These are phyloP conservation scores for Drosophila punjabiensis DNA, from an alignment of 1,140 invertebrate species.

Conservation along the genomic window DNA sequence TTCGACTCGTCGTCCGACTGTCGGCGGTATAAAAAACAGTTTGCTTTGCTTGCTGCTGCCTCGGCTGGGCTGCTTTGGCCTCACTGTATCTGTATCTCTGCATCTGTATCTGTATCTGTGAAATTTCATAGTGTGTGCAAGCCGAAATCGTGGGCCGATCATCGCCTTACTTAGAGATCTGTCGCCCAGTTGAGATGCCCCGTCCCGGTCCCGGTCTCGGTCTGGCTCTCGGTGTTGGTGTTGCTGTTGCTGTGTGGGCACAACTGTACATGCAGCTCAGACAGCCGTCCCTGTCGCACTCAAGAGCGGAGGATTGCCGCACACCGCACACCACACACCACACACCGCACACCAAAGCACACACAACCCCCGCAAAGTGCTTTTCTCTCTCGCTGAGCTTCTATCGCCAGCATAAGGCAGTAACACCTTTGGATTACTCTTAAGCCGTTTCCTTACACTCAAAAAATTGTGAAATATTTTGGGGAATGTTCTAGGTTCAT, in stretches of 20 bases:
- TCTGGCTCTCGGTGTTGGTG: constrained; percentile 34
- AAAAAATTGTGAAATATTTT: background rate
- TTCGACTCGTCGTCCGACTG: constrained; percentile 63
- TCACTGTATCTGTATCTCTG: constrained; percentile 38
- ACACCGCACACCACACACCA: constrained; percentile 26
- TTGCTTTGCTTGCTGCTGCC: constrained; percentile 55
- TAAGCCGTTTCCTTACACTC: constrained; percentile 27
- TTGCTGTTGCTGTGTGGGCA: constrained; percentile 68
- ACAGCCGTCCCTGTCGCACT: constrained; percentile 59
- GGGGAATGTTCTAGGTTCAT: background rate
- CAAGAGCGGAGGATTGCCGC: constrained; percentile 29
- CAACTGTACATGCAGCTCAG: constrained; percentile 71
- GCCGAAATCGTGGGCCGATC: constrained; percentile 71
- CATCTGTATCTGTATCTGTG: constrained; percentile 32
- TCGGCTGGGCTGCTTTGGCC: constrained; percentile 36
- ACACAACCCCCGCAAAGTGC: constrained; percentile 66
- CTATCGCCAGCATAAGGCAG: constrained; percentile 51
- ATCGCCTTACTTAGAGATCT: constrained; percentile 83
- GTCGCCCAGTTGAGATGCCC: constrained; percentile 69
- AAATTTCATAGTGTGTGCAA: constrained; percentile 18
- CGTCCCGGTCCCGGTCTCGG: constrained; percentile 21
- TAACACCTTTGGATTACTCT: constrained; percentile 63
- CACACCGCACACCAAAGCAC: constrained; percentile 21
- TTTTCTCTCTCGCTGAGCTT: constrained; percentile 60
- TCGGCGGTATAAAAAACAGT: constrained; percentile 64